phyloP scores from a whole-genome alignment of 2,797 vertebrate genomes.

The Tadarida brasiliensis region DNA sequence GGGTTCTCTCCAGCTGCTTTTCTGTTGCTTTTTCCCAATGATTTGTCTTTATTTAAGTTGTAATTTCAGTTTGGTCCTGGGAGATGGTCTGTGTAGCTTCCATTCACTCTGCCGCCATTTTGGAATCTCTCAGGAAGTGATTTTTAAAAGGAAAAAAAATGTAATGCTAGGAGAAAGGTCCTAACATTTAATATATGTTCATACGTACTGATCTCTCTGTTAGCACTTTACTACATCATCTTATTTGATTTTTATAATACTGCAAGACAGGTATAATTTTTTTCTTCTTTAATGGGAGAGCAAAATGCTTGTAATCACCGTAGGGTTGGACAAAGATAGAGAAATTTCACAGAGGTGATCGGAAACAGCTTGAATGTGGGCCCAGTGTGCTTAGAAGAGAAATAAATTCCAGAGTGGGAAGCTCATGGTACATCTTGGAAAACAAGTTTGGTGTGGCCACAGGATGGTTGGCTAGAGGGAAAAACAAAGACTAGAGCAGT shows the following conservation, averaged over 20 bases:
- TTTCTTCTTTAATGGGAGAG: neutral
- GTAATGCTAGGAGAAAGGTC: neutral
- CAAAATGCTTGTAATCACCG: neutral
- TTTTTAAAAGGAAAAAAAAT: neutral
- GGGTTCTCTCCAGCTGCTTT: too few relatives aligned
- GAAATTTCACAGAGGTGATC: neutral
- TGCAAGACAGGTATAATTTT: neutral
- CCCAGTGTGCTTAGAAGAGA: neutral
- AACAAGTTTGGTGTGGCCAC: neutral
- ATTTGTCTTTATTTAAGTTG: too few relatives aligned
- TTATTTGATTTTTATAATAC: neutral
- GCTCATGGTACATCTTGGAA: too few relatives aligned
- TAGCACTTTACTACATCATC: neutral
- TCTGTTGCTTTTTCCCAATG: too few relatives aligned
- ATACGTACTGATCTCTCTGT: neutral
- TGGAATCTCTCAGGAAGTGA: neutral
- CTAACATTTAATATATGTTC: neutral
- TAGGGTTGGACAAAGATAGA: neutral
- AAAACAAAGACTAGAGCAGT: neutral
- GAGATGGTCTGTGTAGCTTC: too few relatives aligned
- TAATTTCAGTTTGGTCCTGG: too few relatives aligned
- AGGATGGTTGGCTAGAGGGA: neutral
- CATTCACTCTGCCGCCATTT: too few relatives aligned
- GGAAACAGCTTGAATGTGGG: neutral
- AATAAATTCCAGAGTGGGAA: neutral